phyloP scores from a whole-genome alignment of 2,113 vertebrate genomes.

The Rhagologus leucostigma region DNA sequence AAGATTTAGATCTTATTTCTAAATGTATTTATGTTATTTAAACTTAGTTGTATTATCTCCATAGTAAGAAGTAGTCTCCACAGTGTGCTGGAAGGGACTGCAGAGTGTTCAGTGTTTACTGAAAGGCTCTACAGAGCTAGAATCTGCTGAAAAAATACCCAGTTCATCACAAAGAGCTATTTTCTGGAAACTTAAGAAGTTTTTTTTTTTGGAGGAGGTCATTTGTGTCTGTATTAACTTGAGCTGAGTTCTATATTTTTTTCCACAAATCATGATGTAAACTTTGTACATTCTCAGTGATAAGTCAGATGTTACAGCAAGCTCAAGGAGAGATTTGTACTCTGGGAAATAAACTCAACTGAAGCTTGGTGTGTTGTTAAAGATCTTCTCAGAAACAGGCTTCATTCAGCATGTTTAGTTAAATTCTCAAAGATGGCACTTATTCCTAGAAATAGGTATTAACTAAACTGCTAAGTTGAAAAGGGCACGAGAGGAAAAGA shows the following conservation, averaged over 20 bases:
- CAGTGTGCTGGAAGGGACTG: background rate
- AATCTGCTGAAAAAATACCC: background rate
- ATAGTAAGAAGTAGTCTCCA: background rate
- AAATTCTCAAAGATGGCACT: background rate
- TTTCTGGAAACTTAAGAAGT: background rate
- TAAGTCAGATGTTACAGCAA: background rate
- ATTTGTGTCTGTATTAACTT: background rate
- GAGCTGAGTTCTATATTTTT: background rate
- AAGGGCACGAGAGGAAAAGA: background rate
- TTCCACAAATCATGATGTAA: background rate
- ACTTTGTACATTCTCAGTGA: background rate
- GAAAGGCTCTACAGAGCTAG: background rate
- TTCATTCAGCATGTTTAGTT: background rate
- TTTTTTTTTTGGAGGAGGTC: background rate
- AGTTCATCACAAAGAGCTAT: background rate
- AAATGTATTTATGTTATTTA: background rate
- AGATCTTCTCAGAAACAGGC: background rate
- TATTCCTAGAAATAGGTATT: slow-evolving; percentile 31
- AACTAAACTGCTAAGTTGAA: slow-evolving; percentile 40
- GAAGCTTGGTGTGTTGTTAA: background rate
- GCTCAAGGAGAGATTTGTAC: background rate
- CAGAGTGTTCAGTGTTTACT: background rate
- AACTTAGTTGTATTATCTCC: background rate
- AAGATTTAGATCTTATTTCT: background rate
- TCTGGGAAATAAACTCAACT: background rate